Conservation (phyloP, 1,140 invertebrate species). For the Anastrepha obliqua region DNA sequence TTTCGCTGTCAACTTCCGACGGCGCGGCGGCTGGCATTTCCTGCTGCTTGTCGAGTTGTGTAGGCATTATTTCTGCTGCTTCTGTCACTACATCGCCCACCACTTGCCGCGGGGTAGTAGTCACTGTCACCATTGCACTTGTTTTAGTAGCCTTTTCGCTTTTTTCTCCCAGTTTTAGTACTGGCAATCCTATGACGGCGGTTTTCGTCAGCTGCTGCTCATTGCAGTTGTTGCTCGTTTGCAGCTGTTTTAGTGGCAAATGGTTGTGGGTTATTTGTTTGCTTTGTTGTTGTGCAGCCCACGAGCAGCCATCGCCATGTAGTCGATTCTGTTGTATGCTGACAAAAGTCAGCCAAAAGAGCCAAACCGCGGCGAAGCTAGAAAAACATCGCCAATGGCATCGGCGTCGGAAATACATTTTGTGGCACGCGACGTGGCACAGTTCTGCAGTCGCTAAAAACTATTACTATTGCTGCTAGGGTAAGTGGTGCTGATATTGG, state of each 20-base stretch:
- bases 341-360: constrained; percentile 70
- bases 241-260: constrained; percentile 30
- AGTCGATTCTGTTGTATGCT: constrained; percentile 64
- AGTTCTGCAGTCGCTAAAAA: constrained; percentile 1
- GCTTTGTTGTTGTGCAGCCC: constrained; percentile 56
- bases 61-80: background rate
- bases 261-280: constrained; percentile 10
- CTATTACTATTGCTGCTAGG: too few species aligned
- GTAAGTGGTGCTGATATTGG: constrained; percentile 8
- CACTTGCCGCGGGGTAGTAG: constrained; percentile 58
- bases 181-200: background rate
- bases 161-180: background rate
- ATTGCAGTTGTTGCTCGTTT: background rate
- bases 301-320: constrained; percentile 61
- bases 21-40: background rate
- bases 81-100: constrained; percentile 38
- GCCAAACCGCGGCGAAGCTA: constrained; percentile 64
- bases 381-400: constrained; percentile 18
- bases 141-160: background rate
- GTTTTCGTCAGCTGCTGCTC: constrained; percentile 1
- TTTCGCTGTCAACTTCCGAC: constrained; percentile 49
- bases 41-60: constrained; percentile 17
- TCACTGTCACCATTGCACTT: background rate
- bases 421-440: constrained; percentile 31
- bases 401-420: constrained; percentile 50